Evolutionary conservation across 1,140 invertebrate genomes (phyloP), one percentile per base, ranked within the genome.

Genomic region (Pseudomyrmex gracilis): DNA sequence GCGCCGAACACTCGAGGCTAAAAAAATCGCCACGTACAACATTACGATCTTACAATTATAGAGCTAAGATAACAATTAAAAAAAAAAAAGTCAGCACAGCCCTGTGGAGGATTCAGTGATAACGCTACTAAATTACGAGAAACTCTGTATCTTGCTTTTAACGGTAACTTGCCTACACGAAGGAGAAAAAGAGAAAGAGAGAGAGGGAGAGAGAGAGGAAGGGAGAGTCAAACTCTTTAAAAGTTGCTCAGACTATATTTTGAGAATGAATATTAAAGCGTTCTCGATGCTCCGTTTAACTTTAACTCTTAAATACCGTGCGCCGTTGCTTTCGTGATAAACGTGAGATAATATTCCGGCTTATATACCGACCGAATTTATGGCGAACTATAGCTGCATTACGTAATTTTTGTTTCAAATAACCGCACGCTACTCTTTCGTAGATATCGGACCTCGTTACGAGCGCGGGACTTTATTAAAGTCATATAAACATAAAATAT

Each of bases 181-280:
- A 5, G 7, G 5, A 34, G 34, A 34, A 5, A 5, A 5, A 5
- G 34, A 34, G 4, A 34, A 5, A 34, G 24, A 34, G 34, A 34
- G 5, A 34, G 34, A 34, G 34, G 34, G 34, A 5, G 34, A 34
- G 4, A 34, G 34, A 34, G 24, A 24, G 24, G n/a, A n/a, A 24
- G 73, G 68, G 57, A 83, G 61, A 77, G 82, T 87, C 68, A 71
- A 85, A 76, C 71, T 51, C 58, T 76, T 87, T 64, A 53, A 87
- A 85, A 73, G 34, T 86, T 82, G 5, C 7, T 17, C 0, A 34
- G 45, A 9, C 45, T 68, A 34, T 55, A 66, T 58, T 83, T 84
- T 13, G 53, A 22, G 51, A 10, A 49, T 8, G 15, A 80, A 71
- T 80, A 70, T 80, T 34, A 83, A 86, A 82, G 49, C 66, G 49